phyloP scores from a whole-genome alignment of 2,113 vertebrate species.

The Cynocephalus volans region DNA sequence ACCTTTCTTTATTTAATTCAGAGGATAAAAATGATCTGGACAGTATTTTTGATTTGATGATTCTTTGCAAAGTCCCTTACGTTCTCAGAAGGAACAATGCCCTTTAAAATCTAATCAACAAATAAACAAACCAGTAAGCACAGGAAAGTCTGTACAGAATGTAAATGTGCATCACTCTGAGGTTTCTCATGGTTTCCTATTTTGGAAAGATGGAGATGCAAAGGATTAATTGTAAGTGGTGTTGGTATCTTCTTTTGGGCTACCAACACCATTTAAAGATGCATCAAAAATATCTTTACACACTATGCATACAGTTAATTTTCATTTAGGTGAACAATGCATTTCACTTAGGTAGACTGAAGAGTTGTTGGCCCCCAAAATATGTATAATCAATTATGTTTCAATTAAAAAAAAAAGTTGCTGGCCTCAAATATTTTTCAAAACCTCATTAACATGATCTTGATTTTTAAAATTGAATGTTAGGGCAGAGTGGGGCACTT shows the following conservation, averaged over 20 bases:
- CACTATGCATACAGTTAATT: not conserved
- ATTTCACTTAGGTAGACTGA: not conserved
- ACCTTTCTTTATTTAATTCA: not conserved
- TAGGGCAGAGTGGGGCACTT: not conserved
- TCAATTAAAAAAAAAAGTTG: too few species aligned
- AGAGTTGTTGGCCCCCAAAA: too few species aligned
- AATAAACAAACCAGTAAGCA: not conserved
- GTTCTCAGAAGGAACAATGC: not conserved
- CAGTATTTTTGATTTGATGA: not conserved
- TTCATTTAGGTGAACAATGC: not conserved
- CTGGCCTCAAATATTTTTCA: not conserved
- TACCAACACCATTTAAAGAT: conserved; percentile 8
- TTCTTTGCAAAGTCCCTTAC: not conserved
- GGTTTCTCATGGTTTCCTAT: not conserved
- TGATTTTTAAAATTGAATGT: not conserved
- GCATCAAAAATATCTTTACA: not conserved
- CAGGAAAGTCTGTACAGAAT: not conserved
- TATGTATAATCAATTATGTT: too few species aligned
- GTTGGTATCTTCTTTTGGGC: not conserved
- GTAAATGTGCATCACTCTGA: not conserved
- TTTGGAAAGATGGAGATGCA: not conserved
- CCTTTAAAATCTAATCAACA: conserved; percentile 47
- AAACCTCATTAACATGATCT: not conserved
- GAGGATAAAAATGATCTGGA: not conserved
- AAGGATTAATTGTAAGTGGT: not conserved